Base-by-base conservation (phyloP, 2,113 vertebrate species). In the Craseonycteris thonglongyai region DNA sequence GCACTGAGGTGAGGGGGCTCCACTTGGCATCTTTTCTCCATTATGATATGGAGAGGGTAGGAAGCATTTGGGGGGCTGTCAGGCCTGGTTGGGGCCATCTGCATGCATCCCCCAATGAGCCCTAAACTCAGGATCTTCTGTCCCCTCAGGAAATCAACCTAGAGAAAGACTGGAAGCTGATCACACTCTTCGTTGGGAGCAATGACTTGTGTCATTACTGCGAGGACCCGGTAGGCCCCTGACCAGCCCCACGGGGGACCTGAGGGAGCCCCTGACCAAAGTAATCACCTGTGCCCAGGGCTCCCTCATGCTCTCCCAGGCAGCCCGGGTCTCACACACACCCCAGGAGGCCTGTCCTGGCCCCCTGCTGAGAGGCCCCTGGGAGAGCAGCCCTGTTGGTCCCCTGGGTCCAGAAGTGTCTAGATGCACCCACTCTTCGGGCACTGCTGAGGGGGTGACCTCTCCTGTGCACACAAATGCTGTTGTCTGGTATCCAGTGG, bases 151-250 rank as follows among this genome's bases (percentile, higher is more conserved):
- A 98, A 7, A 98, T 99, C 88, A 97, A 99, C 97, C 99, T 99
- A 96, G 85, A 99, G 74, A 97, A 98, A 11, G 99, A 99, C 95
- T 99, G 99, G 99, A 99, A 99, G 97, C 96, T 99, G 97, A 98
- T 99, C 97, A 99, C 99, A 3, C 90, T 99, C 92, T 98, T 99
- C 47, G 96, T 99, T 59, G 99, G 99, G 95, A 98, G 97, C 95
- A 99, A 98, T 0, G 99, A 99, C 98, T 97, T 99, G 80, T 99
- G 99, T 96, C 98, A 98, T 87, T 99, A 99, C 98, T 99, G 99
- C 91, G 96, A 98, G 58, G 97, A 99, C 93, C 97, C 98, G 97
- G 99, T 99, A 98, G 88, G 98, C 93, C 86, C 87, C 79, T 26
- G 19, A 15, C 9, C 0, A 1, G 33, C 8, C 7, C 61, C 49